A percentile compares a stretch with the other conserved stretches of the same genome.
Evolutionary conservation across 2,113 vertebrate species (phyloP).

Genomic region (Chrysochloris asiatica): DNA sequence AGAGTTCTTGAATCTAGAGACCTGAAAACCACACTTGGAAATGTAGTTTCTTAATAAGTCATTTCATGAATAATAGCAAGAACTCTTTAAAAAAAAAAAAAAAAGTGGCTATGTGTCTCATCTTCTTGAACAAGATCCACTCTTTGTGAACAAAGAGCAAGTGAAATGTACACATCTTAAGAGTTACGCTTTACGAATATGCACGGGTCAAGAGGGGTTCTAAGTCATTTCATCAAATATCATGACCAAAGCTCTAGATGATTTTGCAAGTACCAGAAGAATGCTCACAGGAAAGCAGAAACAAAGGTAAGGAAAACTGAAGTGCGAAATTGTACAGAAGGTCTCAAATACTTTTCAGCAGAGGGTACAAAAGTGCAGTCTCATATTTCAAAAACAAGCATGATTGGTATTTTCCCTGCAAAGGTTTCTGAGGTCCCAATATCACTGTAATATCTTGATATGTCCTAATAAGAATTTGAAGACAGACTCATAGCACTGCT

Average conservation of each 20-base stretch:
- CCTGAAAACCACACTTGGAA: slow-evolving; percentile 3
- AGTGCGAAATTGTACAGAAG: background rate
- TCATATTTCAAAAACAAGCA: slow-evolving; percentile 6
- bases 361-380: background rate
- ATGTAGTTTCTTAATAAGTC: slow-evolving; percentile 13
- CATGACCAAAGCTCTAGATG: background rate
- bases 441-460: background rate
- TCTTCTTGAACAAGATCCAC: background rate
- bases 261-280: slow-evolving; percentile 5
- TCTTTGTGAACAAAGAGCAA: background rate
- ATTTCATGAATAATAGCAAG: slow-evolving; percentile 1
- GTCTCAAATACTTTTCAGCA: background rate
- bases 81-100: too few relatives aligned
- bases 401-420: background rate
- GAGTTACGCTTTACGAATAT: background rate
- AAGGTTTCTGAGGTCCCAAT: background rate
- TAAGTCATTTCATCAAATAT: slow-evolving; percentile 27
- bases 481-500: background rate
- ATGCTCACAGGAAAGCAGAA: slow-evolving; percentile 41
- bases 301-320: slow-evolving; percentile 29
- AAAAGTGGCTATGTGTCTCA: background rate
- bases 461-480: background rate
- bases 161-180: background rate
- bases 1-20: background rate
- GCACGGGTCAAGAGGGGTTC: background rate